Conservation (phyloP, 2,888 invertebrate species). For the Halocaridina rubra region DNA sequence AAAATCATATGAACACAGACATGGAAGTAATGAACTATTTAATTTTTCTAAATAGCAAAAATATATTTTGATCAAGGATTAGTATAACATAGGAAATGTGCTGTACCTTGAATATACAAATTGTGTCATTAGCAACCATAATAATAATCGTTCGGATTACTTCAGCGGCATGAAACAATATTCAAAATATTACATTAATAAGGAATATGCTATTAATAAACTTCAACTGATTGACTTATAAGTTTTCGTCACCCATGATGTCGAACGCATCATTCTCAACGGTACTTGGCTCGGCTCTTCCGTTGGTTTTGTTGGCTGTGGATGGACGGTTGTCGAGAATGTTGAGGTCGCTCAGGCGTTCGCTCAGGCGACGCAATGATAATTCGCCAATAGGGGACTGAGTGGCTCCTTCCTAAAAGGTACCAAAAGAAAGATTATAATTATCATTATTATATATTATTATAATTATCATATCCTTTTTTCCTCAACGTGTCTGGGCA, state of each 20-base stretch:
- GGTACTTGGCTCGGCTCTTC: constrained; percentile 46
- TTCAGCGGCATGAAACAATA: too few relatives aligned
- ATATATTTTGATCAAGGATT: too few relatives aligned
- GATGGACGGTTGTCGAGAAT: constrained; percentile 53
- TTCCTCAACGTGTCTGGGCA: too few relatives aligned
- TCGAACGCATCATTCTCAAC: constrained; percentile 91
- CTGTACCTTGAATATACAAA: background rate
- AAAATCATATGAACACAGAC: too few relatives aligned
- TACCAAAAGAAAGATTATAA: too few relatives aligned
- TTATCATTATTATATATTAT: too few relatives aligned
- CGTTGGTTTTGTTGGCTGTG: constrained; percentile 11
- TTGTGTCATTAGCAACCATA: background rate
- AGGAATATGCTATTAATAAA: background rate
- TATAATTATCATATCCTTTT: too few relatives aligned
- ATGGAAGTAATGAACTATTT: too few relatives aligned
- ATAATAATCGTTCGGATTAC: too few relatives aligned
- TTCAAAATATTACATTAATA: background rate
- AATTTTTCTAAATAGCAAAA: too few relatives aligned
- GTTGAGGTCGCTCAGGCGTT: constrained; percentile 59
- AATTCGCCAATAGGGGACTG: constrained; percentile 65
- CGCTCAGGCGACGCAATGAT: constrained; percentile 65
- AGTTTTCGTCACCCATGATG: constrained; percentile 93
- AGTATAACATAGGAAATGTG: background rate
- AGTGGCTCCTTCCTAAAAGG: constrained; percentile 44
- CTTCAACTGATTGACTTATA: constrained; percentile 67